A percentile compares a stretch with the other conserved stretches of the same genome.
Evolutionary conservation across 37 sponge, comb jelly and placozoan genomes (phyloP).

Genomic region (Tethya wilhelma): DNA sequence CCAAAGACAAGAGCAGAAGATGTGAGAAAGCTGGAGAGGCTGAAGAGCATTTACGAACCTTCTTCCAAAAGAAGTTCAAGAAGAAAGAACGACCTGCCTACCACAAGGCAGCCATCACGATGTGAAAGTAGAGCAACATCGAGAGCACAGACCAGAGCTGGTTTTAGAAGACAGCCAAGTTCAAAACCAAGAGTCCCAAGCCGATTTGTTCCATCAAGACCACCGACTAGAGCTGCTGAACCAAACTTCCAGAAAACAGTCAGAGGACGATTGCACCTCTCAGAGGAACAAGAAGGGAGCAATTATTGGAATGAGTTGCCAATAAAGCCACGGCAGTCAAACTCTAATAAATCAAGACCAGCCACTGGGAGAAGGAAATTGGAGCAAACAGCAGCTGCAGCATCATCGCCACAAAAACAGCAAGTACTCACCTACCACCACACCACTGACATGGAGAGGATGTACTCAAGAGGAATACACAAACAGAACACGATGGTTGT

Average conservation of each 20-base stretch:
- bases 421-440: too few species aligned
- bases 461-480: too few species aligned
- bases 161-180: background rate
- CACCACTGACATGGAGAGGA: too few species aligned
- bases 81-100: background rate
- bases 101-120: background rate
- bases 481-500: too few species aligned
- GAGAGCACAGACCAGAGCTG: background rate
- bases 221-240: slow-evolving; percentile 1
- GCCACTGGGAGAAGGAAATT: too few species aligned
- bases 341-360: too few species aligned
- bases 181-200: background rate
- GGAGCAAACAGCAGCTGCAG: too few species aligned
- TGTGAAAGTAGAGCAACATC: background rate
- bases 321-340: background rate
- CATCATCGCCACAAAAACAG: too few species aligned
- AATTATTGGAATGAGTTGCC: slow-evolving; percentile 41
- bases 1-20: background rate
- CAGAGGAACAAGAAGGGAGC: background rate
- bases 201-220: background rate
- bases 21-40: slow-evolving; percentile 12
- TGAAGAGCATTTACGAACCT: slow-evolving; percentile 26
- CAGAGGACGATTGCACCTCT: background rate
- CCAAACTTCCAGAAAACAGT: background rate
- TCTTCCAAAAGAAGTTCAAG: background rate